These are phyloP conservation scores for Fregetta grallaria DNA, from an alignment of 2,113 vertebrate species.

Conservation along the genomic window DNA sequence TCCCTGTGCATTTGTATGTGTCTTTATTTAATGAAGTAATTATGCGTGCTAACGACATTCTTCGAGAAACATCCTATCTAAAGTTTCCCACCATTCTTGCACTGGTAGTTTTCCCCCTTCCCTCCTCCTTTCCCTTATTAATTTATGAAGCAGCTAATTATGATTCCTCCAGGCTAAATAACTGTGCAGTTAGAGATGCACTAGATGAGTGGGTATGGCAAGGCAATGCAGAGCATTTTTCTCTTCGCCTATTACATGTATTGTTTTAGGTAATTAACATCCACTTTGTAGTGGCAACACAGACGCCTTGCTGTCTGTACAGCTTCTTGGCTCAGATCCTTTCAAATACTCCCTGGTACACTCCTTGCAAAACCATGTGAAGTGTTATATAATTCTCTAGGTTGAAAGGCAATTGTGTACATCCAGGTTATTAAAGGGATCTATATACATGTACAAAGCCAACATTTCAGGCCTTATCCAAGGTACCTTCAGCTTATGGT, in stretches of 20 bases:
- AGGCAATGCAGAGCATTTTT: conserved; percentile 74
- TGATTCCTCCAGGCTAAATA: conserved; percentile 79
- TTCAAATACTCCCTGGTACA: conserved; percentile 75
- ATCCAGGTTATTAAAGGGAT: conserved; percentile 62
- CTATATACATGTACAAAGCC: background rate
- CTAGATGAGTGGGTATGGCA: conserved; percentile 73
- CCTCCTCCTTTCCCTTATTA: conserved; percentile 77
- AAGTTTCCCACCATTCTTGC: conserved; percentile 78
- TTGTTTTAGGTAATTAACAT: conserved; percentile 90
- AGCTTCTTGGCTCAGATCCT: conserved; percentile 80
- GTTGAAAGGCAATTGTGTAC: conserved; percentile 70
- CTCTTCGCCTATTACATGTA: conserved; percentile 81
- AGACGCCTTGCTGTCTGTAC: conserved; percentile 87
- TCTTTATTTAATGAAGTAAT: conserved; percentile 66
- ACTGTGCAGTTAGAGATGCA: conserved; percentile 79
- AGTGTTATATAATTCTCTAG: conserved; percentile 77
- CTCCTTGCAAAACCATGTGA: conserved; percentile 78
- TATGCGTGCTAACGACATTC: conserved; percentile 71
- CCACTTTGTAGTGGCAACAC: conserved; percentile 86
- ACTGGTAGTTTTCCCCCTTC: conserved; percentile 61
- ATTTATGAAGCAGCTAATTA: conserved; percentile 83
- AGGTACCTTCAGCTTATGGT: background rate
- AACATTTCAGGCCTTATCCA: background rate
- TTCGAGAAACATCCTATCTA: conserved; percentile 77
- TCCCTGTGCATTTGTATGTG: background rate